Conservation (phyloP, 2,113 vertebrate species). For the Callospermophilus lateralis region DNA sequence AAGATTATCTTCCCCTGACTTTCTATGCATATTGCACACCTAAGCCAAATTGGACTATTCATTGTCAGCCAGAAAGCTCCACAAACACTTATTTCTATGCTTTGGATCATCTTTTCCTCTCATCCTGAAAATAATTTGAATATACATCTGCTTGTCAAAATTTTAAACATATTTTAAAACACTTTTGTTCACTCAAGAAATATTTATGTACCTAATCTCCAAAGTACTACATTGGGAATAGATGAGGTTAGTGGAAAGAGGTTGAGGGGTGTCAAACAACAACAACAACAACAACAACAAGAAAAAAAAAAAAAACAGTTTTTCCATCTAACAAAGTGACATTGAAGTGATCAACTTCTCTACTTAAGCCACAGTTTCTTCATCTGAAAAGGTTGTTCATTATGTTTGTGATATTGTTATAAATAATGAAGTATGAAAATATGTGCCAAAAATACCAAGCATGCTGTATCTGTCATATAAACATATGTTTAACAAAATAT, state of each 20-base stretch:
- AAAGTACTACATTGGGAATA: not conserved
- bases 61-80: not conserved
- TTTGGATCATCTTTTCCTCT: not conserved
- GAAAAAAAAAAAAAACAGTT: not conserved
- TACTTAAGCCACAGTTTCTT: not conserved
- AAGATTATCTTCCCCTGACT: not conserved
- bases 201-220: not conserved
- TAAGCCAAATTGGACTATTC: not conserved
- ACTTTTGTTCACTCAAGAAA: conserved; percentile 9
- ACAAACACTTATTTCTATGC: not conserved
- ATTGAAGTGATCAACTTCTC: not conserved
- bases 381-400: not conserved
- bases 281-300: too few relatives aligned
- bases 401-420: not conserved
- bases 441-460: not conserved
- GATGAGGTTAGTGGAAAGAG: not conserved
- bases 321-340: not conserved
- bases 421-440: not conserved
- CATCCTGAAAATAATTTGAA: not conserved
- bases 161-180: not conserved
- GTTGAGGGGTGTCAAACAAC: not conserved
- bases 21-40: not conserved
- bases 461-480: not conserved
- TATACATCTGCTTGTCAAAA: not conserved
- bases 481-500: not conserved